Percentiles rank a stretch among this genome's conserved stretches.
Conservation (phyloP, 2,797 vertebrate genomes). For the Neosilurus mollespiculum region DNA sequence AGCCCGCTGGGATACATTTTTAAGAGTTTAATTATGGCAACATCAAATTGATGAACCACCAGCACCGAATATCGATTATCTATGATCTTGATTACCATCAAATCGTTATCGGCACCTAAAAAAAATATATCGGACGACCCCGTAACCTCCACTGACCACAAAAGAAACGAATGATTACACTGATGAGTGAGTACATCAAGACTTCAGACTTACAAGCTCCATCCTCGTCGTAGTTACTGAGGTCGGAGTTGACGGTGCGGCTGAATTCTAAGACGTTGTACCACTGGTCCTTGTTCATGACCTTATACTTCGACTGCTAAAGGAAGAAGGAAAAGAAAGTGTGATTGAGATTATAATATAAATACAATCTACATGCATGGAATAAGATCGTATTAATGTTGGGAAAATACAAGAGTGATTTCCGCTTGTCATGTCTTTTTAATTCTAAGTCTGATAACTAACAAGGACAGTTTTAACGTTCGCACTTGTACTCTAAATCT, state of each 20-base stretch:
- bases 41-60: no score
- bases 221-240: constrained; percentile 98
- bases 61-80: no score
- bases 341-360: neutral
- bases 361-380: no score
- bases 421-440: neutral
- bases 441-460: neutral
- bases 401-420: neutral
- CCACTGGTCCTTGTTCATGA: constrained; percentile 99
- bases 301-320: constrained; percentile 95
- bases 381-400: neutral
- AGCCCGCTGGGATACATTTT: no score
- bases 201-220: constrained; percentile 87
- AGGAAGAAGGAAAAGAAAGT: constrained; percentile 30
- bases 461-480: neutral
- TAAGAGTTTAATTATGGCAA: no score
- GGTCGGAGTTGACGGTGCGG: constrained; percentile 91
- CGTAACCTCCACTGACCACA: neutral
- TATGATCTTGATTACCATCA: no score
- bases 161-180: neutral
- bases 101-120: no score
- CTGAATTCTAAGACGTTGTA: constrained; percentile 98
- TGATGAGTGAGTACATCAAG: neutral
- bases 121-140: no score
- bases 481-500: neutral